Percentiles rank a stretch among this genome's conserved stretches.
Evolutionary conservation across 1,140 invertebrate genomes (phyloP).

Genomic region (Drosophila azteca): DNA sequence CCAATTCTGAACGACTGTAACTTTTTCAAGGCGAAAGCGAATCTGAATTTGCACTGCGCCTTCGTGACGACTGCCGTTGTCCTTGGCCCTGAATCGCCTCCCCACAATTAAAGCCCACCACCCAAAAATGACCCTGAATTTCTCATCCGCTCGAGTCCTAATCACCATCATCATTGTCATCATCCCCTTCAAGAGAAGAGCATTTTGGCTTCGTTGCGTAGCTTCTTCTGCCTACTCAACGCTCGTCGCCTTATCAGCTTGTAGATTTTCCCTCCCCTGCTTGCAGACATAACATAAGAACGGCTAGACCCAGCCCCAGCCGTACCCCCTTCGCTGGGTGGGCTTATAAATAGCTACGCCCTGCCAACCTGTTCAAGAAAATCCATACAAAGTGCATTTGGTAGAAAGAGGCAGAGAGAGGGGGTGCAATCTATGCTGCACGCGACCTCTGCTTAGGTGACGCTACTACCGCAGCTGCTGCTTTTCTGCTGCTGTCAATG

Average conservation of each 20-base stretch:
- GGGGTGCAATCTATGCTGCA: slow-evolving; percentile 41
- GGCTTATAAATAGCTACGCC: slow-evolving; percentile 35
- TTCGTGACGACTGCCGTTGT: slow-evolving; percentile 37
- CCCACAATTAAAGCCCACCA: slow-evolving; percentile 3
- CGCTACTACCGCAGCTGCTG: slow-evolving; percentile 6
- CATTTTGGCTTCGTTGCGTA: slow-evolving; percentile 16
- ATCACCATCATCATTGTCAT: slow-evolving; percentile 33
- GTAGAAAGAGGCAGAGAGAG: no score
- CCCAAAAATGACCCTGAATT: slow-evolving; percentile 17
- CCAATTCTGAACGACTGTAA: slow-evolving; percentile 19
- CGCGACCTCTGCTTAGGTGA: slow-evolving; percentile 33
- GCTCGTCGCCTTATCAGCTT: slow-evolving; percentile 42
- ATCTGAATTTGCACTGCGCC: slow-evolving; percentile 18
- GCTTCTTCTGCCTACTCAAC: background rate
- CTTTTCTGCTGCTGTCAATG: background rate
- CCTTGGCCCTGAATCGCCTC: slow-evolving; percentile 42
- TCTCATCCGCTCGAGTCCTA: slow-evolving; percentile 26
- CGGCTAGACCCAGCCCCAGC: background rate
- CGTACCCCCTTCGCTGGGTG: background rate
- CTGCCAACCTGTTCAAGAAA: slow-evolving; percentile 38
- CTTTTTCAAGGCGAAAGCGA: slow-evolving; percentile 22
- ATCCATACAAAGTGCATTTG: slow-evolving; percentile 38
- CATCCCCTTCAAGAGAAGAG: slow-evolving; percentile 26
- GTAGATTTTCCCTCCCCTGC: slow-evolving; percentile 10
- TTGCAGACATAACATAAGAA: slow-evolving; percentile 4